Percentiles rank a stretch among this genome's conserved stretches.
These are phyloP conservation scores for Gymnopithys bicolor DNA, from an alignment of 2,797 vertebrate genomes.

Conservation along the genomic window DNA sequence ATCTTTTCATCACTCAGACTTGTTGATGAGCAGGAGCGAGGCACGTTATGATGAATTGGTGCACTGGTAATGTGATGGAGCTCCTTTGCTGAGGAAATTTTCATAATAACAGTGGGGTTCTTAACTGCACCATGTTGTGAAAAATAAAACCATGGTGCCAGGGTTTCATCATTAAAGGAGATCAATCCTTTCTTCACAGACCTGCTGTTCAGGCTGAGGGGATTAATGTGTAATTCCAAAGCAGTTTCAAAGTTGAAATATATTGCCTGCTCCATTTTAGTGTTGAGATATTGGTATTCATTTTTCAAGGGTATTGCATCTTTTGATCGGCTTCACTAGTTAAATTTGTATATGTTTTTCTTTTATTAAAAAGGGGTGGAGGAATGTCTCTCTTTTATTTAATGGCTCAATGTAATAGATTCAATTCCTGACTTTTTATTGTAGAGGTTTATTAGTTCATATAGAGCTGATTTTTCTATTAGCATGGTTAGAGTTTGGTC, in stretches of 20 bases:
- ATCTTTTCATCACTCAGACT: conserved; percentile 97
- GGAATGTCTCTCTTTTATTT: conserved; percentile 11
- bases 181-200: conserved; percentile 78
- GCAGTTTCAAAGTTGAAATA: conserved; percentile 77
- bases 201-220: conserved; percentile 71
- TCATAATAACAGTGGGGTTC: conserved; percentile 86
- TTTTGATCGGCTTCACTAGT: conserved; percentile 71
- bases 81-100: conserved; percentile 84
- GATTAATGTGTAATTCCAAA: conserved; percentile 78
- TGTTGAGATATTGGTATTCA: conserved; percentile 75
- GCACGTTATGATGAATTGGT: conserved; percentile 84
- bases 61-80: conserved; percentile 80
- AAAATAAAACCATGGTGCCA: conserved; percentile 82
- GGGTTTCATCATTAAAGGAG: conserved; percentile 84
- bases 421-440: conserved; percentile 5
- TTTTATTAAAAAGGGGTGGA: conserved; percentile 52
- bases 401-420: conserved; percentile 25
- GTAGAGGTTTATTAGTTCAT: background rate
- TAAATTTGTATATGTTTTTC: conserved; percentile 65
- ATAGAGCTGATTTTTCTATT: conserved; percentile 5
- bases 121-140: conserved; percentile 82
- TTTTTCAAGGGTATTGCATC: conserved; percentile 73
- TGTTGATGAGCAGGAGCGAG: conserved; percentile 93
- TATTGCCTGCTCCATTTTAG: conserved; percentile 61
- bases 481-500: background rate